A percentile compares a stretch with the other conserved stretches of the same genome.
Evolutionary conservation across 2,888 invertebrate species (phyloP).

Genomic region (Sympetrum striolatum): DNA sequence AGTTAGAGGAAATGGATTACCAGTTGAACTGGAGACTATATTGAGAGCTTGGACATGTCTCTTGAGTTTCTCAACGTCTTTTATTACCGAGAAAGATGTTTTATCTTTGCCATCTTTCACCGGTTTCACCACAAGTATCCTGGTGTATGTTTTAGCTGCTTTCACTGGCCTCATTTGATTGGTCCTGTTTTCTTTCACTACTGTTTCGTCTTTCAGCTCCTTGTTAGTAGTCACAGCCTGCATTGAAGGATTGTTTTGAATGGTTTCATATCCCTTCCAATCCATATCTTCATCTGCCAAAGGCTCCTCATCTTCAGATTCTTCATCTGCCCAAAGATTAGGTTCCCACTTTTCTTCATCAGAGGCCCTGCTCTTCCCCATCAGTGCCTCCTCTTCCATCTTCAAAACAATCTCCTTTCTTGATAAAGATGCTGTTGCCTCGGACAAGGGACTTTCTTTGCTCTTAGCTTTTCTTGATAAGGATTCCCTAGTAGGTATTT

Average conservation of each 20-base stretch:
- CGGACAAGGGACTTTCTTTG: background rate
- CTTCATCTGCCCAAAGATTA: conserved; percentile 16
- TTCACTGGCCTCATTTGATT: background rate
- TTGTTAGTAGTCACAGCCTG: background rate
- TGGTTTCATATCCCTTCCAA: background rate
- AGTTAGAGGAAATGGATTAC: too few relatives aligned
- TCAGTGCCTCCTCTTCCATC: background rate
- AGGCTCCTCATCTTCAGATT: background rate
- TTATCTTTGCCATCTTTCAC: background rate
- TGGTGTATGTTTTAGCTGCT: background rate
- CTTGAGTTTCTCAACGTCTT: too few relatives aligned
- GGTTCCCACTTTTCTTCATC: conserved; percentile 16
- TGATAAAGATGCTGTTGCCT: background rate
- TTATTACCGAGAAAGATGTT: too few relatives aligned
- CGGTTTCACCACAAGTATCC: background rate
- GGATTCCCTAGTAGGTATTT: background rate
- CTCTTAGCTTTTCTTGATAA: background rate
- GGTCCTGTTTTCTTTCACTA: background rate
- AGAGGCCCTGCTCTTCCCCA: background rate
- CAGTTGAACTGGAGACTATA: too few relatives aligned
- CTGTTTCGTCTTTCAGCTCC: background rate
- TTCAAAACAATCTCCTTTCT: background rate
- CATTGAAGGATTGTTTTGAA: background rate
- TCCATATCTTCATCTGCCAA: background rate
- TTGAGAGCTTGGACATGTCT: too few relatives aligned